These are phyloP conservation scores for Nomada lathburiana DNA, from an alignment of 2,888 invertebrate genomes.

Conservation along the genomic window DNA sequence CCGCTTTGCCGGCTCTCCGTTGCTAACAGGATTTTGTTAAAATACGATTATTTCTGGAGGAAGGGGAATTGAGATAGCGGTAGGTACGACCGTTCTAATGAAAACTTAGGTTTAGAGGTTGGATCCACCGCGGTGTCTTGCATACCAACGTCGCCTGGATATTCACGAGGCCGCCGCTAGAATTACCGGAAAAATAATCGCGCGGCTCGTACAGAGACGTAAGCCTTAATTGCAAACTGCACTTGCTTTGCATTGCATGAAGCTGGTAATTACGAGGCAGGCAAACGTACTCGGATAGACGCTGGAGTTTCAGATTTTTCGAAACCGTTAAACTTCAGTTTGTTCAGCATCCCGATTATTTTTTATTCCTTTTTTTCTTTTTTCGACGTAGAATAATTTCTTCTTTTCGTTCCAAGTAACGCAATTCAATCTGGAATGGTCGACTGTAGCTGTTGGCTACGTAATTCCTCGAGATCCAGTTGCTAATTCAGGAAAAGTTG, in stretches of 20 bases:
- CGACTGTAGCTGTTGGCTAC: not conserved
- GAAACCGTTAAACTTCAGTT: not conserved
- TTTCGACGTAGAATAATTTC: not conserved
- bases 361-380: not conserved
- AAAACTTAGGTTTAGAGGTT: slow-evolving; percentile 61
- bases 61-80: slow-evolving; percentile 50
- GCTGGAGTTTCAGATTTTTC: not conserved
- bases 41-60: slow-evolving; percentile 46
- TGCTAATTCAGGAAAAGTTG: slow-evolving; percentile 45
- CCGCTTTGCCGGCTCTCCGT: slow-evolving; percentile 24
- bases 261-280: slow-evolving; percentile 23
- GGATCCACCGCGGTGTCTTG: slow-evolving; percentile 36
- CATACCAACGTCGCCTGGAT: slow-evolving; percentile 49
- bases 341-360: not conserved
- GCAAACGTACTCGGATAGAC: not conserved
- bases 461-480: slow-evolving; percentile 34
- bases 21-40: slow-evolving; percentile 61
- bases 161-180: slow-evolving; percentile 37
- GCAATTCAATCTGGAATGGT: not conserved
- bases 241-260: slow-evolving; percentile 12
- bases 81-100: slow-evolving; percentile 52
- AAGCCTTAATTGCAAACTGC: slow-evolving; percentile 1
- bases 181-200: slow-evolving; percentile 50
- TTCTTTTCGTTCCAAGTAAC: not conserved
- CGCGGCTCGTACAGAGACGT: not conserved